A percentile compares a stretch with the other conserved stretches of the same genome.
phyloP scores from a whole-genome alignment of 2,113 vertebrate genomes.

The Lanius collurio region DNA sequence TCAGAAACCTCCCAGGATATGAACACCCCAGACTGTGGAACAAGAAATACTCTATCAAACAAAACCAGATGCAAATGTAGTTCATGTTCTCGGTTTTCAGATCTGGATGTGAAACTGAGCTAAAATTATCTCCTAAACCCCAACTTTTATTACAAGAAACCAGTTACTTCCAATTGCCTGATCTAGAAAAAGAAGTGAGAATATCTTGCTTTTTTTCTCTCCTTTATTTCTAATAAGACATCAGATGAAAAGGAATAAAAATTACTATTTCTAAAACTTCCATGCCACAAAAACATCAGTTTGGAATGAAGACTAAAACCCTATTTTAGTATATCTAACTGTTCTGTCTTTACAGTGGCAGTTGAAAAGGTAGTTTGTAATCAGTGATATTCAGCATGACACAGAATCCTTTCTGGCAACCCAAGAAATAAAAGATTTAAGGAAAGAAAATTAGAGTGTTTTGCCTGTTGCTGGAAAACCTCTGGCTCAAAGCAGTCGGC shows the following conservation, averaged over 20 bases:
- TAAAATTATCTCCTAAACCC: neutral
- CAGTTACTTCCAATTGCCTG: neutral
- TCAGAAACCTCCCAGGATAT: neutral
- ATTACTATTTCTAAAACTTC: neutral
- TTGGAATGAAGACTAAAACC: neutral
- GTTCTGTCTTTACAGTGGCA: neutral
- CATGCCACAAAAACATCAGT: neutral
- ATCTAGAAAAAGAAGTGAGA: neutral
- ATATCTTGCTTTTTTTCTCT: neutral
- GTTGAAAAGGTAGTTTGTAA: neutral
- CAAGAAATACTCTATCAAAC: neutral
- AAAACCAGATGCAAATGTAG: neutral
- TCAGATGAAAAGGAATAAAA: neutral
- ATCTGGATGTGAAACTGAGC: neutral
- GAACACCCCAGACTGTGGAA: neutral
- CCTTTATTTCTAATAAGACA: neutral
- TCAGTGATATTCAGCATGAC: neutral
- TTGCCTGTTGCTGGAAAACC: neutral
- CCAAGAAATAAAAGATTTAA: neutral
- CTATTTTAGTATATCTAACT: neutral
- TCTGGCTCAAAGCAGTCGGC: neutral
- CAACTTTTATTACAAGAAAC: constrained; percentile 3
- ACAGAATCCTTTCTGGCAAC: neutral
- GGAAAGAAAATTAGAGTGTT: neutral
- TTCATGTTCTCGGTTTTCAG: constrained; percentile 3